These are phyloP conservation scores for Pseudopleuronectes americanus DNA, from an alignment of 2,797 vertebrate species.

Conservation along the genomic window DNA sequence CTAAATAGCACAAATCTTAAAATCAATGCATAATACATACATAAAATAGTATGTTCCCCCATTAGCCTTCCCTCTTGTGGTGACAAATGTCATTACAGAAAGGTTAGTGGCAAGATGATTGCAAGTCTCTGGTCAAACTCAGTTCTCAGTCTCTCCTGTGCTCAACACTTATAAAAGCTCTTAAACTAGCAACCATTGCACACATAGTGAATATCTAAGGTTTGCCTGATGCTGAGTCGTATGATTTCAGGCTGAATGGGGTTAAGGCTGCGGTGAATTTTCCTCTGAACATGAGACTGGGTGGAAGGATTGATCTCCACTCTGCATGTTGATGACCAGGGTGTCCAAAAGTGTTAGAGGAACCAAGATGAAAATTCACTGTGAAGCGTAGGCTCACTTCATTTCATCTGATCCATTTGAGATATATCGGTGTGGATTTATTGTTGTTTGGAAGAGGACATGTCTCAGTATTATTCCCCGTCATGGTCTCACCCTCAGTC, in stretches of 20 bases:
- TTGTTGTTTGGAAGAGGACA: neutral
- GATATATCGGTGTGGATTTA: neutral
- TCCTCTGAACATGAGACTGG: no score
- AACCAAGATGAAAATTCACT: neutral
- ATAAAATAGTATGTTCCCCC: conserved; percentile 12
- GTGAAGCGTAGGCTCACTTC: neutral
- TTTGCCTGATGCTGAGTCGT: no score
- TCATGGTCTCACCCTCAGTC: conserved; percentile 3
- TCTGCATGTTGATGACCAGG: no score
- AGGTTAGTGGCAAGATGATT: neutral
- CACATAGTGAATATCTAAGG: no score
- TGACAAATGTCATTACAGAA: conserved; percentile 41
- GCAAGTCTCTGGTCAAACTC: conserved; percentile 1
- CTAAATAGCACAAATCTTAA: neutral
- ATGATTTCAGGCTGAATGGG: no score
- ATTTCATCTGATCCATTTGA: neutral
- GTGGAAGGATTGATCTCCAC: no score
- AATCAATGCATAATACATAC: neutral
- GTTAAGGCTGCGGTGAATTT: no score
- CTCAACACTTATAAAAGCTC: neutral
- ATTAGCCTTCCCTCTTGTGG: conserved; percentile 71
- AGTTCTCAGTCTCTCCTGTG: neutral
- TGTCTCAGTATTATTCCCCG: conserved; percentile 4
- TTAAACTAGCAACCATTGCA: neutral
- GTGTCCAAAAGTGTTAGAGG: neutral